Percentiles rank a stretch among this genome's conserved stretches.
Evolutionary conservation across 1,140 invertebrate genomes (phyloP).

Genomic region (Neodiprion virginianus): DNA sequence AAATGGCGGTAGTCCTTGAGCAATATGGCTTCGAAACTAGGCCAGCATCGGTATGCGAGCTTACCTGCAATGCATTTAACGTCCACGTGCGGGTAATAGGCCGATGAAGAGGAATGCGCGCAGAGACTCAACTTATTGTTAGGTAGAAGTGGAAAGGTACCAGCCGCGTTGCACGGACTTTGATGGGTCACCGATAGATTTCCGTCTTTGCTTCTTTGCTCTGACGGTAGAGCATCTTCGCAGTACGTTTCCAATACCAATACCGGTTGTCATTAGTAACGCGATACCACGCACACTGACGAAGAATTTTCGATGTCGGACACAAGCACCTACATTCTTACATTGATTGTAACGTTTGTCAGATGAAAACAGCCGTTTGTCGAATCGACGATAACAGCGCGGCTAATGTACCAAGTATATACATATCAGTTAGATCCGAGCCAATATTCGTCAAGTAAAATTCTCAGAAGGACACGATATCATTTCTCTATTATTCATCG

Average conservation of each 20-base stretch:
- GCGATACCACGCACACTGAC: conserved; percentile 23
- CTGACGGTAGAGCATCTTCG: background rate
- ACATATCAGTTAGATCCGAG: background rate
- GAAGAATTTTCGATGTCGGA: conserved; percentile 21
- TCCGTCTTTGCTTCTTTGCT: conserved; percentile 30
- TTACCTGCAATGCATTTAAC: conserved; percentile 22
- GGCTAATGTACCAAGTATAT: conserved; percentile 5
- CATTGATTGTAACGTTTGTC: background rate
- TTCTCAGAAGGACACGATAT: conserved; percentile 9
- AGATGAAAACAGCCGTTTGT: background rate
- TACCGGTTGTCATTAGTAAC: conserved; percentile 6
- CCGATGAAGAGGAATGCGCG: background rate
- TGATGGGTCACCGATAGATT: background rate
- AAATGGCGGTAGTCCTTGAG: conserved; percentile 45
- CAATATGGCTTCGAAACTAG: conserved; percentile 42
- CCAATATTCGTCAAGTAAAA: background rate
- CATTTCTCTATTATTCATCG: background rate
- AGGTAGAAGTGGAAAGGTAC: background rate
- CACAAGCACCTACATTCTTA: conserved; percentile 22
- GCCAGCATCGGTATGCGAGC: conserved; percentile 44
- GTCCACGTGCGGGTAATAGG: conserved; percentile 35
- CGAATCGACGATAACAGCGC: background rate
- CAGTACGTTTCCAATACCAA: conserved; percentile 12
- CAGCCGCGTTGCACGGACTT: too few relatives aligned
- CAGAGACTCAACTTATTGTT: background rate